phyloP scores from a whole-genome alignment of 2,797 vertebrate genomes.

The Leucoraja ocellata region DNA sequence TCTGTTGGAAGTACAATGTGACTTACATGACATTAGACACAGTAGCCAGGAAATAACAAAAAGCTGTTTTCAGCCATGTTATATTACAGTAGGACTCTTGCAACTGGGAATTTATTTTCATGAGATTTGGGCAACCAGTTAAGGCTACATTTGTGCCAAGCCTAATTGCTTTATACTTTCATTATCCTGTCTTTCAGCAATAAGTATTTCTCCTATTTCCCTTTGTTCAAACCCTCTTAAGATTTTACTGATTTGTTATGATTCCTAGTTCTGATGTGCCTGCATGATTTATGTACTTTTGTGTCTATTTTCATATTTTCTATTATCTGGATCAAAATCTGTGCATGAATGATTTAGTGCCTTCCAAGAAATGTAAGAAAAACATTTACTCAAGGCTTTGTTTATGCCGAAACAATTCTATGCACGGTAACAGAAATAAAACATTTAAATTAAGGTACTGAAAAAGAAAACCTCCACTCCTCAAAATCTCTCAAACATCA shows the following conservation, averaged over 20 bases:
- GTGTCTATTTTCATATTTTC: not conserved
- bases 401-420: not conserved
- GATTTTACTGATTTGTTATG: not conserved
- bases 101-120: not conserved
- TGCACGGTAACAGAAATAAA: not conserved
- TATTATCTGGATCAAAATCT: not conserved
- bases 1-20: not conserved
- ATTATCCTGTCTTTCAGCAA: not conserved
- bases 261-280: not conserved
- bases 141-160: not conserved
- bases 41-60: not conserved
- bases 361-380: not conserved
- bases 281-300: not conserved
- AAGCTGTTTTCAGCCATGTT: not conserved
- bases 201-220: not conserved
- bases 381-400: not conserved
- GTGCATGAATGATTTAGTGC: not conserved
- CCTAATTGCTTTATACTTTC: not conserved
- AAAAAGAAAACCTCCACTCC: not conserved
- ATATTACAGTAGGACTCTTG: not conserved
- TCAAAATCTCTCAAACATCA: not conserved
- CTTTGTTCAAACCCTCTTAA: not conserved
- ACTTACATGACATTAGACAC: not conserved
- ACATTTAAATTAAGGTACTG: not conserved
- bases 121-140: not conserved